phyloP scores from a whole-genome alignment of 2,113 vertebrate species.

The Amphilophus citrinellus region DNA sequence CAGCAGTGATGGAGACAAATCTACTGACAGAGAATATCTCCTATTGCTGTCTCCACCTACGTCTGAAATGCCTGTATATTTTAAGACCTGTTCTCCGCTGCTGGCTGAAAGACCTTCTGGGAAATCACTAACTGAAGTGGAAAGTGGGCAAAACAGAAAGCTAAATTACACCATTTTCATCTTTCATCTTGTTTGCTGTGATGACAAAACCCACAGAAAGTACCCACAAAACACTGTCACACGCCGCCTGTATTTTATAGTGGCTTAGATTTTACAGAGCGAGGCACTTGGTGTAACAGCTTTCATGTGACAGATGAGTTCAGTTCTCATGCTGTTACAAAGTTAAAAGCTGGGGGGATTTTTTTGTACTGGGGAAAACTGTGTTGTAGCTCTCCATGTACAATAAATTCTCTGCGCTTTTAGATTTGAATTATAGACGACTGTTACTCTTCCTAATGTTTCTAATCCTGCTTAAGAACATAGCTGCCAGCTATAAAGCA shows the following conservation, averaged over 20 bases:
- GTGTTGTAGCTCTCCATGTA: not conserved
- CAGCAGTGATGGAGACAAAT: not conserved
- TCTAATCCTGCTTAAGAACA: not conserved
- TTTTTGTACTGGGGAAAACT: not conserved
- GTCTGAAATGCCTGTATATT: not conserved
- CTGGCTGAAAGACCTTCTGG: not conserved
- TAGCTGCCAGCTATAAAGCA: not conserved
- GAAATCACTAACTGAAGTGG: not conserved
- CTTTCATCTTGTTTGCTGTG: not conserved
- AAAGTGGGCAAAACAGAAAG: not conserved
- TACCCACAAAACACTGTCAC: not conserved
- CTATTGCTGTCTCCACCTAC: not conserved
- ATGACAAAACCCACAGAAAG: not conserved
- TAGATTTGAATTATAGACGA: fast-evolving
- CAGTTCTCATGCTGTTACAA: not conserved
- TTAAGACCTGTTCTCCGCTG: not conserved
- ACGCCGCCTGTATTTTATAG: not conserved
- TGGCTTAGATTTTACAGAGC: not conserved
- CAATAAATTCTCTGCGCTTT: not conserved
- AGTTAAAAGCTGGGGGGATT: not conserved
- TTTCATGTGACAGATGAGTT: constrained; percentile 6
- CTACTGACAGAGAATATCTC: not conserved
- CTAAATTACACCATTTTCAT: not conserved
- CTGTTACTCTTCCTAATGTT: not conserved
- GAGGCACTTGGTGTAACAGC: not conserved